Conservation (phyloP, 1,140 invertebrate species). For the Pachyrhynchus sulphureomaculatus region DNA sequence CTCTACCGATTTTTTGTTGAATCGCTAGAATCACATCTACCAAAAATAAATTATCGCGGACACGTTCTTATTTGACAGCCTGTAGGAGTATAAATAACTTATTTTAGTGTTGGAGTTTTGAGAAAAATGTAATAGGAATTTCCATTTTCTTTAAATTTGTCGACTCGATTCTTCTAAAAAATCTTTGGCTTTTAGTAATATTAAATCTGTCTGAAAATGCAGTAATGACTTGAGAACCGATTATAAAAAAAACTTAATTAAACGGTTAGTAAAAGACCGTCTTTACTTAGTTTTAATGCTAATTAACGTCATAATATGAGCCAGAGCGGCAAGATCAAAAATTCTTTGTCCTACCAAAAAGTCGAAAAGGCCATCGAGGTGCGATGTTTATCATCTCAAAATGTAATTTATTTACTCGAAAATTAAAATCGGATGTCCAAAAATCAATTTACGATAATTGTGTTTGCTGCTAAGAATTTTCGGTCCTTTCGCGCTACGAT, state of each 20-base stretch:
- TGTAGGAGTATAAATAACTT: too few species aligned
- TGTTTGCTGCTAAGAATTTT: conserved; percentile 37
- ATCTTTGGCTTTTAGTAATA: too few species aligned
- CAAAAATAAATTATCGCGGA: too few species aligned
- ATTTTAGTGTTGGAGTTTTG: too few species aligned
- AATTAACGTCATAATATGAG: conserved; percentile 6
- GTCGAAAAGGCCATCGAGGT: conserved; percentile 5
- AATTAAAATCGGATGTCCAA: conserved; percentile 40
- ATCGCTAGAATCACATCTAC: too few species aligned
- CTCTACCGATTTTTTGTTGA: too few species aligned
- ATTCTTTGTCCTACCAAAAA: conserved; percentile 9
- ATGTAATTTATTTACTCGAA: conserved; percentile 38
- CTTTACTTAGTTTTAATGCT: conserved; percentile 4
- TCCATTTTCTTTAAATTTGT: too few species aligned
- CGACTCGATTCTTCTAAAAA: too few species aligned
- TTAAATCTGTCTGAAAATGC: too few species aligned
- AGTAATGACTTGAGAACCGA: too few species aligned
- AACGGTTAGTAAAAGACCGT: not conserved
- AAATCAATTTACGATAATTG: conserved; percentile 43
- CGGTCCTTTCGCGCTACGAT: conserved; percentile 23
- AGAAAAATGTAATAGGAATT: too few species aligned
- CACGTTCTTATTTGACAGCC: too few species aligned
- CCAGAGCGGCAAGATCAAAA: conserved; percentile 9
- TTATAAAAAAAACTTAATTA: conserved; percentile 3
- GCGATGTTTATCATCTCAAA: conserved; percentile 27